A percentile compares a stretch with the other conserved stretches of the same genome.
Conservation (phyloP, 2,797 vertebrate species). For the Sebastes kiyomatsui region DNA sequence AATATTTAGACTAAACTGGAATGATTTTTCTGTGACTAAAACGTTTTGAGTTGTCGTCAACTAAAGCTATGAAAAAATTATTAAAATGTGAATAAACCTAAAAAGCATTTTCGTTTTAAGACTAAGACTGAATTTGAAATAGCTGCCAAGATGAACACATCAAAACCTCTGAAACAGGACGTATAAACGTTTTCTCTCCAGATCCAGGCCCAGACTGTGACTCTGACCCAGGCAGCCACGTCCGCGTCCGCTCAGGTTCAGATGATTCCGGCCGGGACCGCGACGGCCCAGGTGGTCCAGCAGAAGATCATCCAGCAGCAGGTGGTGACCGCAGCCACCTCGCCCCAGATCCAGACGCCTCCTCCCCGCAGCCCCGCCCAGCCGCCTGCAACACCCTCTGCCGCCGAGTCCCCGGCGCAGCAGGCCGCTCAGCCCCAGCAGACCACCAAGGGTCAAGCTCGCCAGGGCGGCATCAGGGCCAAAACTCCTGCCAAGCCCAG, state of each 20-base stretch:
- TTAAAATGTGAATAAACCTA: too few relatives aligned
- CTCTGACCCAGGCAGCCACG: constrained; percentile 84
- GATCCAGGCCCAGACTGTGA: constrained; percentile 88
- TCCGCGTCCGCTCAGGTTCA: constrained; percentile 88
- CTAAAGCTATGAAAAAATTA: too few relatives aligned
- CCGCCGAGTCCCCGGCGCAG: constrained; percentile 69
- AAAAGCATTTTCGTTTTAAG: too few relatives aligned
- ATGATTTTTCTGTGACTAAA: too few relatives aligned
- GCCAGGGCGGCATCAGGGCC: constrained; percentile 84
- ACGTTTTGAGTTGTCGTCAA: too few relatives aligned
- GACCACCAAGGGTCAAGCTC: constrained; percentile 85
- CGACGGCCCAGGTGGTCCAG: constrained; percentile 87
- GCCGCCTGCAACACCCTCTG: constrained; percentile 64
- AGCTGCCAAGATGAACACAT: background rate
- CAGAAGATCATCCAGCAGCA: constrained; percentile 91
- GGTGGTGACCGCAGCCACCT: constrained; percentile 83
- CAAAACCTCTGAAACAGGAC: background rate
- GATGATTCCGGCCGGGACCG: constrained; percentile 86
- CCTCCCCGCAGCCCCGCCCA: constrained; percentile 88
- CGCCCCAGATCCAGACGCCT: constrained; percentile 88
- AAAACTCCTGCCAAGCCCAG: constrained; percentile 89
- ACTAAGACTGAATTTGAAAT: too few relatives aligned
- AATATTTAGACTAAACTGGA: too few relatives aligned
- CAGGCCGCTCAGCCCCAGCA: constrained; percentile 80
- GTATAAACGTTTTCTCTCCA: constrained; percentile 9